phyloP scores from a whole-genome alignment of 1,140 invertebrate genomes.

The Calliopsis andreniformis region DNA sequence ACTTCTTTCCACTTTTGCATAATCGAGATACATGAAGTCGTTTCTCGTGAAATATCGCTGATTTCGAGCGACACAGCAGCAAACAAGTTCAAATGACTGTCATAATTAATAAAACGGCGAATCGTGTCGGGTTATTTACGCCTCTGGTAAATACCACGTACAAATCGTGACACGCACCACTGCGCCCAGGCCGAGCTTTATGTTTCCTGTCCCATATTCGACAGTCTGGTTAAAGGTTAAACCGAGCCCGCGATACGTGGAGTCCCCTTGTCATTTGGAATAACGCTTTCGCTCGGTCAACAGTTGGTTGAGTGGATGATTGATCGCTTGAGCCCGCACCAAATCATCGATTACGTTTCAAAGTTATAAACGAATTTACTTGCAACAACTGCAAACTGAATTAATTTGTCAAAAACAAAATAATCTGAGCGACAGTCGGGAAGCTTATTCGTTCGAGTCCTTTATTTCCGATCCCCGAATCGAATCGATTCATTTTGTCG shows the following conservation, averaged over 20 bases:
- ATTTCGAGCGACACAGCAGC: neutral
- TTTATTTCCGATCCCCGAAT: neutral
- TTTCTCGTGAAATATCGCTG: neutral
- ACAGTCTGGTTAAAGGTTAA: constrained; percentile 48
- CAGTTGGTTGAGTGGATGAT: constrained; percentile 43
- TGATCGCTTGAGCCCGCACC: constrained; percentile 22
- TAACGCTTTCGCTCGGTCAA: constrained; percentile 55
- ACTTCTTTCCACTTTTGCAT: too few species aligned
- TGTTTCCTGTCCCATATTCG: constrained; percentile 35
- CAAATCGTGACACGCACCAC: constrained; percentile 20
- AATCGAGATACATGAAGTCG: neutral
- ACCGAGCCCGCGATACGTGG: constrained; percentile 19
- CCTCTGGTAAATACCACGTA: constrained; percentile 12
- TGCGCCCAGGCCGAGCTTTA: constrained; percentile 34
- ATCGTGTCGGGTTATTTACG: constrained; percentile 38
- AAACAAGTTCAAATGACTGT: constrained; percentile 21
- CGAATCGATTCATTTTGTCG: neutral
- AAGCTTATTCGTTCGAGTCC: too few species aligned
- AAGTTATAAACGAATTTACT: constrained; percentile 45
- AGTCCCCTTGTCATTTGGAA: constrained; percentile 40
- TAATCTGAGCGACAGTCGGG: neutral
- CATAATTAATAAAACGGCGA: constrained; percentile 35
- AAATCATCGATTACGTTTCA: constrained; percentile 44
- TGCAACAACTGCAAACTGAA: constrained; percentile 8
- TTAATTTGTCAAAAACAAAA: constrained; percentile 19